Evolutionary conservation across 2,113 vertebrate genomes (phyloP), one percentile per base, ranked within the genome.

Genomic region (Colistium nudipinnis): DNA sequence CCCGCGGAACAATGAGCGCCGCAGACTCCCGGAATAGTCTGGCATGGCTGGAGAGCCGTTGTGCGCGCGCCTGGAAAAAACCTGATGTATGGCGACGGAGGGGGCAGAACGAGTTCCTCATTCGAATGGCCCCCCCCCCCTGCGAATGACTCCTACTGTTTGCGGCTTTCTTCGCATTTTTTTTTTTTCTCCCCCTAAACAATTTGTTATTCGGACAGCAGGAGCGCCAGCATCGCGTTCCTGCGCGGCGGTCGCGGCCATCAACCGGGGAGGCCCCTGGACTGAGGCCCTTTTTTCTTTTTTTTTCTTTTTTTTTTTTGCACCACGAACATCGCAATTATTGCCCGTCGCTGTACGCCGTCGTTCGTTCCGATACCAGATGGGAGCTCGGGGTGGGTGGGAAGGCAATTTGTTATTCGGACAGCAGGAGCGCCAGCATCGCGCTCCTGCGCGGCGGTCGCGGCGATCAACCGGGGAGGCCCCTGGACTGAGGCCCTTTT

Each of bases 361-460:
- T 76, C 75, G 77, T 76, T 60, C 83, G 74, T 82, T 76, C 72
- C 69, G 33, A 54, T n/a, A n/a, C 79, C 78, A 86, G 76, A 82
- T 52, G 78, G 81, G 77, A 55, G 76, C 75, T 82, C 76, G 72
- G 76, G 85, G 87, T n/a, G n/a, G 84, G 80, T 84, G 83, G 67
- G 80, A 86, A 67, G 87, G 78, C 65, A 53, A 81, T 66, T n/a
- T n/a, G n/a, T n/a, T n/a, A n/a, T n/a, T n/a, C n/a, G n/a, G n/a
- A n/a, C n/a, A n/a, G n/a, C n/a, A n/a, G n/a, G n/a, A n/a, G n/a
- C n/a, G n/a, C n/a, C n/a, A n/a, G n/a, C n/a, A n/a, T n/a, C n/a
- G n/a, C n/a, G n/a, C n/a, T n/a, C n/a, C n/a, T n/a, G n/a, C n/a
- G n/a, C n/a, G n/a, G n/a, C n/a, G n/a, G n/a, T n/a, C n/a, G n/a